Percentiles rank a stretch among this genome's conserved stretches.
These are phyloP conservation scores for Lycorma delicatula DNA, from an alignment of 1,140 invertebrate species.

Conservation along the genomic window DNA sequence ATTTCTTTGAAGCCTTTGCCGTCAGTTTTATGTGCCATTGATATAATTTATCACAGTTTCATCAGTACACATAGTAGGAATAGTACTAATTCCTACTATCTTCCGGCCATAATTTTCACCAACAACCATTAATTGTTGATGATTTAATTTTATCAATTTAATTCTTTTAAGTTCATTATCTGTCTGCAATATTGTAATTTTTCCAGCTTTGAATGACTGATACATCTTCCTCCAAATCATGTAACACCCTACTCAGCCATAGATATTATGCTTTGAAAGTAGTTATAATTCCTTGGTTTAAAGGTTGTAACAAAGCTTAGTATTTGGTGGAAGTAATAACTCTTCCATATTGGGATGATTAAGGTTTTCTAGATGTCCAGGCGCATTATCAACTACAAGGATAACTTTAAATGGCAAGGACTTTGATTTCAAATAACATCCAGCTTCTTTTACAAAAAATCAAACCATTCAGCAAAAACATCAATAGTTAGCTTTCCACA, in stretches of 20 bases:
- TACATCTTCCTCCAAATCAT: background rate
- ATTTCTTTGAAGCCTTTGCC: background rate
- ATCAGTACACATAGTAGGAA: background rate
- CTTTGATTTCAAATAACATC: slow-evolving; percentile 32
- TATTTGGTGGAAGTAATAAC: slow-evolving; percentile 38
- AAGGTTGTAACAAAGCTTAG: too few species aligned
- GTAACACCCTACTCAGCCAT: background rate
- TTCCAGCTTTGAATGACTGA: background rate
- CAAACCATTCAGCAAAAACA: slow-evolving; percentile 37
- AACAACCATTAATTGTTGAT: too few species aligned
- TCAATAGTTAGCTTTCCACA: slow-evolving; percentile 36
- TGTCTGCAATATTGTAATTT: background rate
- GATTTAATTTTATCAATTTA: background rate
- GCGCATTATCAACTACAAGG: slow-evolving; percentile 40
- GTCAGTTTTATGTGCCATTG: too few species aligned
- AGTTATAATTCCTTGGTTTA: slow-evolving; percentile 40
- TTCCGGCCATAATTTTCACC: background rate
- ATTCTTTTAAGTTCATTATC: background rate
- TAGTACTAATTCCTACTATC: background rate
- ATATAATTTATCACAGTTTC: background rate
- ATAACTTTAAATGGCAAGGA: slow-evolving; percentile 39
- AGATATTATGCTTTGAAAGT: background rate
- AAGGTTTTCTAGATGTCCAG: slow-evolving; percentile 33
- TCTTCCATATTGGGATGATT: slow-evolving; percentile 36
- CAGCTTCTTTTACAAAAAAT: slow-evolving; percentile 30